Base-by-base conservation (phyloP, 2,113 vertebrate genomes). In the Microtus richardsoni region DNA sequence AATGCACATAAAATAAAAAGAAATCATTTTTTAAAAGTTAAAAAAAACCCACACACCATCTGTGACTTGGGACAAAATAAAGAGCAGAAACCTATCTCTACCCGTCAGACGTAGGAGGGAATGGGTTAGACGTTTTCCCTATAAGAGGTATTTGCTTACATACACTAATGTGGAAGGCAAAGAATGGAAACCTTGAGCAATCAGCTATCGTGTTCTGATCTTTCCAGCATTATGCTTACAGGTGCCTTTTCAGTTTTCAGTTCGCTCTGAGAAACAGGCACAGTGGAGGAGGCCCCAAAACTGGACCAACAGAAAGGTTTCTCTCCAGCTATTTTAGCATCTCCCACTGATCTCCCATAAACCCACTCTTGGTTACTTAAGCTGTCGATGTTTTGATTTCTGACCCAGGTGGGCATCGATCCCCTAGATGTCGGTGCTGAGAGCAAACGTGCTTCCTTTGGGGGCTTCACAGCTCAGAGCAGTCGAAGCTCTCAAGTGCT, bases 141-240 rank as follows among this genome's bases (percentile, higher is more conserved):
- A 0, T 19, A 39, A 96, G 62, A 89, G 22, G 30, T 13, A 58
- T 93, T 90, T 83, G 52, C 41, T 93, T 95, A 39, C 54, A 91
- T 64, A 82, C 47, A 1, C 70, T 58, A 58, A 49, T 75, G 33
- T 33, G 26, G 71, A 41, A 77, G n/a, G 24, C 47, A 93, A 30
- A 14, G 30, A 17, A 58, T 85, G 49, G 52, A 82, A 44, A 82
- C 66, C 41, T 54, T 85, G 80, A 94, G 78, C 83, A 74, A 44
- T 66, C 54, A 94, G 79, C 52, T 92, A 90, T 64, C 86, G 39
- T 82, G 70, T 30, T 97, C 91, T 91, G 75, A 87, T 36, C 30
- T 89, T 73, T 62, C 74, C 62, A 93, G 82, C 83, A 80, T 60
- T 54, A 9, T 26, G 73, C 87, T 91, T 92, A 44, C 87, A 80